Evolutionary conservation across 2,888 invertebrate species (phyloP).

Genomic region (Xestia c-nigrum): DNA sequence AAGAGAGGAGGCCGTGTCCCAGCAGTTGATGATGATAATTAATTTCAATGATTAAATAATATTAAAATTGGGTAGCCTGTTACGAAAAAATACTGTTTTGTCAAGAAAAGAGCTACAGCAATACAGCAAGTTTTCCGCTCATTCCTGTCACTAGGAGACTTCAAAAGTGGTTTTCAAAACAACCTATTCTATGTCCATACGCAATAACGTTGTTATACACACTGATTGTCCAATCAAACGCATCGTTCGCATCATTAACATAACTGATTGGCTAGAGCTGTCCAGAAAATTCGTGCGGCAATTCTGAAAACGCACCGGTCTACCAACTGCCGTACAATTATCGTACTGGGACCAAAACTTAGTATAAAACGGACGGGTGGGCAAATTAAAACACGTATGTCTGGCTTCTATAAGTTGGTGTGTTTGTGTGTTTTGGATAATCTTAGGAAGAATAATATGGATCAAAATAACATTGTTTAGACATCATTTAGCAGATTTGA

Average conservation of each 20-base stretch:
- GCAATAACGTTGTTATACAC: slow-evolving; percentile 58
- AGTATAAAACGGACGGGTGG: slow-evolving; percentile 70
- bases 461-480: background rate
- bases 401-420: background rate
- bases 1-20: no score
- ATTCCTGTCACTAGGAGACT: background rate
- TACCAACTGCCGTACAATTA: slow-evolving; percentile 56
- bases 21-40: background rate
- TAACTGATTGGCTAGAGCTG: slow-evolving; percentile 81
- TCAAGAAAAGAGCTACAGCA: no score
- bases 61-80: background rate
- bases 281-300: slow-evolving; percentile 62
- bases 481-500: background rate
- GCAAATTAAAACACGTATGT: slow-evolving; percentile 77
- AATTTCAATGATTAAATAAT: background rate
- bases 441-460: background rate
- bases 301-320: slow-evolving; percentile 60
- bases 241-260: slow-evolving; percentile 81
- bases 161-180: background rate
- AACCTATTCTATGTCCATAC: background rate
- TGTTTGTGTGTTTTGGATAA: slow-evolving; percentile 8
- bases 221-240: slow-evolving; percentile 75
- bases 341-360: slow-evolving; percentile 78
- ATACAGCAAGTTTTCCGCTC: no score
- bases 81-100: no score